A percentile compares a stretch with the other conserved stretches of the same genome.
phyloP scores from a whole-genome alignment of 2,797 vertebrate species.

The Neosilurus hyrtlii region DNA sequence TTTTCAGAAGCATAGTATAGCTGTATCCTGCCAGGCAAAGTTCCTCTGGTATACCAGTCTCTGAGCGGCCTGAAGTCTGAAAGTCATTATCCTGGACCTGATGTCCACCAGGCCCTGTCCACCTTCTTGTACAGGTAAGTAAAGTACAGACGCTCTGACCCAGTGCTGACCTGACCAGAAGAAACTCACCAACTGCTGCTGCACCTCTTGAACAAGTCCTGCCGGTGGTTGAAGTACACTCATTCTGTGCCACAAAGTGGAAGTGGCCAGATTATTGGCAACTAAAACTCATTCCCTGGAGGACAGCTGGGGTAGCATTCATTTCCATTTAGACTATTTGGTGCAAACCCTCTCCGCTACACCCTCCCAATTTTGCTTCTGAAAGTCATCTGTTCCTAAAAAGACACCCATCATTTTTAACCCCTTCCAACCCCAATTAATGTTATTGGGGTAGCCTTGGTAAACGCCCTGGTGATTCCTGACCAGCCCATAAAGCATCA shows the following conservation, averaged over 20 bases:
- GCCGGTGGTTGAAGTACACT: neutral
- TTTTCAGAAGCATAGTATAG: neutral
- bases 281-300: neutral
- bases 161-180: slow-evolving; percentile 31
- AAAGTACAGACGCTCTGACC: neutral
- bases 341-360: slow-evolving; percentile 24
- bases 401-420: neutral
- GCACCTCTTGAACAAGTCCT: neutral
- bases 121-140: slow-evolving; percentile 16
- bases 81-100: neutral
- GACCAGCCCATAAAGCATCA: neutral
- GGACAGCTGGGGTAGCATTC: slow-evolving; percentile 26
- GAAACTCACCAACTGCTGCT: neutral
- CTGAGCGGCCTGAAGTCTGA: neutral
- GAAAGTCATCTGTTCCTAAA: neutral
- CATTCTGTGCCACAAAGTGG: neutral
- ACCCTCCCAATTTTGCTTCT: slow-evolving; percentile 16
- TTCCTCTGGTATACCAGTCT: neutral
- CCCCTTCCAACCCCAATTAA: neutral
- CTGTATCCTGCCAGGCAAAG: too few species aligned
- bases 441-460: neutral
- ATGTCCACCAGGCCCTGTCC: slow-evolving; percentile 8
- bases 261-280: neutral
- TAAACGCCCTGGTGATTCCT: neutral
- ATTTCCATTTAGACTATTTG: slow-evolving; percentile 13